phyloP scores from a whole-genome alignment of 2,888 invertebrate species.

The Aspidapion aeneum region DNA sequence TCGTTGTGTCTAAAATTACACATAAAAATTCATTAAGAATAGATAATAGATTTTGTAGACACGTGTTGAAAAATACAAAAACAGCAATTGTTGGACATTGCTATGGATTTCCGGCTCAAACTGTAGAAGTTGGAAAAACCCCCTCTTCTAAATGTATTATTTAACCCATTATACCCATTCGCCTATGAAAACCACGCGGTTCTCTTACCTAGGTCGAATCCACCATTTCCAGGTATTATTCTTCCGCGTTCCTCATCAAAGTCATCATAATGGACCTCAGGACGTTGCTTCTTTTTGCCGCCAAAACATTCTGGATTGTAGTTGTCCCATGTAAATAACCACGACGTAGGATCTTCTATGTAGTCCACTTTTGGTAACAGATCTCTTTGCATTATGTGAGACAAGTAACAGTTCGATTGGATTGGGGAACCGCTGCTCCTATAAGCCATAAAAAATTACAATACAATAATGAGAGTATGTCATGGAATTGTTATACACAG shows the following conservation, averaged over 20 bases:
- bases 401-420: slow-evolving; percentile 64
- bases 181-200: too few relatives aligned
- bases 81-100: too few relatives aligned
- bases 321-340: slow-evolving; percentile 76
- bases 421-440: slow-evolving; percentile 35
- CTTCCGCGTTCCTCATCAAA: not conserved
- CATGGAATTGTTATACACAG: too few relatives aligned
- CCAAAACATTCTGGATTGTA: slow-evolving; percentile 65
- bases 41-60: too few relatives aligned
- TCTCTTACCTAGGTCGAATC: not conserved
- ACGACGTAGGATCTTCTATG: slow-evolving; percentile 62
- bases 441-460: not conserved
- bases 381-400: slow-evolving; percentile 75
- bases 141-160: too few relatives aligned
- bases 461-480: too few relatives aligned
- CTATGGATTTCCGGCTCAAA: too few relatives aligned
- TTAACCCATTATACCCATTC: too few relatives aligned
- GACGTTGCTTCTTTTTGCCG: not conserved
- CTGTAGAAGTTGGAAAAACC: too few relatives aligned
- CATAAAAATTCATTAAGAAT: too few relatives aligned
- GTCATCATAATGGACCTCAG: not conserved
- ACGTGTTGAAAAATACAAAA: too few relatives aligned
- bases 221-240: not conserved
- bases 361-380: slow-evolving; percentile 71
- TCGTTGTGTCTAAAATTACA: too few relatives aligned